A percentile compares a stretch with the other conserved stretches of the same genome.
phyloP scores from a whole-genome alignment of 2,888 invertebrate genomes.

The Melinopterus prodromus region DNA sequence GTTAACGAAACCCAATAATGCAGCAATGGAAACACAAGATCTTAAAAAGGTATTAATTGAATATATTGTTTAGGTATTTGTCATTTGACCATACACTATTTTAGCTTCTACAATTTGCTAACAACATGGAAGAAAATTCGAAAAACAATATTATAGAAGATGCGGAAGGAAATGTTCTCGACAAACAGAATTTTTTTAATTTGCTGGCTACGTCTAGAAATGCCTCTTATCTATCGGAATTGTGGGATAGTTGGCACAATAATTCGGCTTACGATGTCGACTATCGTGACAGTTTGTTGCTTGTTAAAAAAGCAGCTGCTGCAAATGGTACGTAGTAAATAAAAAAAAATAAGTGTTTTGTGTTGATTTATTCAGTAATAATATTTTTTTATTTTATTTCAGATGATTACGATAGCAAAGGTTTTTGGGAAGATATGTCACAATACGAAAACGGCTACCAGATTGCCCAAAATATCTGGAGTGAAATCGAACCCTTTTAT shows the following conservation, averaged over 20 bases:
- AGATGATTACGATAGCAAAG: slow-evolving; percentile 61
- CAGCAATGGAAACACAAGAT: slow-evolving; percentile 62
- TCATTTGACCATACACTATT: slow-evolving; percentile 22
- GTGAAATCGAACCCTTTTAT: slow-evolving; percentile 65
- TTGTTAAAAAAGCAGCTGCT: slow-evolving; percentile 48
- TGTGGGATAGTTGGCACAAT: slow-evolving; percentile 51
- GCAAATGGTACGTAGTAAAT: slow-evolving; percentile 47
- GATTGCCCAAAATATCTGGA: slow-evolving; percentile 65
- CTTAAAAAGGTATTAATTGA: slow-evolving; percentile 57
- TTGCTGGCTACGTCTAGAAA: slow-evolving; percentile 46
- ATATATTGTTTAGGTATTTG: slow-evolving; percentile 14
- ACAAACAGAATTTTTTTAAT: slow-evolving; percentile 36
- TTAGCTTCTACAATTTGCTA: slow-evolving; percentile 42
- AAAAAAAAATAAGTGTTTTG: neutral
- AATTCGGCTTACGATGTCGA: slow-evolving; percentile 32
- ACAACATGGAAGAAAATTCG: slow-evolving; percentile 39
- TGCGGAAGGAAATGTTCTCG: slow-evolving; percentile 33
- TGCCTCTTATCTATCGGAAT: slow-evolving; percentile 41
- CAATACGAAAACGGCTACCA: slow-evolving; percentile 64
- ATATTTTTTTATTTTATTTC: slow-evolving; percentile 35
- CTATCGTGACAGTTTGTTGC: slow-evolving; percentile 46
- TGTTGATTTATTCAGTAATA: slow-evolving; percentile 6
- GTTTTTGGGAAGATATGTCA: slow-evolving; percentile 66
- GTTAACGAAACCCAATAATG: slow-evolving; percentile 64
- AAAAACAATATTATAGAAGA: slow-evolving; percentile 26